Percentiles rank a stretch among this genome's conserved stretches.
Evolutionary conservation across 2,888 invertebrate species (phyloP).

Genomic region (Sinelater perroti): DNA sequence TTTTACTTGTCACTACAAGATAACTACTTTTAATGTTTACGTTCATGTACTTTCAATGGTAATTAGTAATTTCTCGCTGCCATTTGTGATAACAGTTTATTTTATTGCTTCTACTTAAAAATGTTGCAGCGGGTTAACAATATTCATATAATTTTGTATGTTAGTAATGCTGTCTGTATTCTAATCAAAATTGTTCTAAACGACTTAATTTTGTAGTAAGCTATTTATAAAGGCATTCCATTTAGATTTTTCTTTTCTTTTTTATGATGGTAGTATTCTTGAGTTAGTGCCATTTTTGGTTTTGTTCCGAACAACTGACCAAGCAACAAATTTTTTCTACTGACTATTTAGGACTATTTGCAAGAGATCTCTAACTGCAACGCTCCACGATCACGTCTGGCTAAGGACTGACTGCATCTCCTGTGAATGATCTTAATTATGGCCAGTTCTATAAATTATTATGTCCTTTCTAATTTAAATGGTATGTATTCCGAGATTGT

Average conservation of each 20-base stretch:
- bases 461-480: slow-evolving; percentile 8
- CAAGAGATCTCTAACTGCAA: not conserved
- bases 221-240: slow-evolving; percentile 37
- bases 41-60: slow-evolving; percentile 1
- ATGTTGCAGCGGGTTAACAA: slow-evolving; percentile 20
- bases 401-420: not conserved
- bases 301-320: slow-evolving; percentile 20
- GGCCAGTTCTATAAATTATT: slow-evolving; percentile 22
- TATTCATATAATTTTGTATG: slow-evolving; percentile 1
- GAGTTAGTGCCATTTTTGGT: slow-evolving; percentile 37
- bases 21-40: too few species aligned
- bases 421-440: slow-evolving; percentile 29
- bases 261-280: slow-evolving; percentile 30
- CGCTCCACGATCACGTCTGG: not conserved
- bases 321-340: slow-evolving; percentile 16
- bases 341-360: slow-evolving; percentile 24
- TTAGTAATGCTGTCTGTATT: slow-evolving; percentile 1
- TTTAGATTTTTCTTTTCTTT: slow-evolving; percentile 26
- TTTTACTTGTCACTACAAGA: too few species aligned
- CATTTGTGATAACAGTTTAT: slow-evolving; percentile 10
- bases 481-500: slow-evolving; percentile 19
- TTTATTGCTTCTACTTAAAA: slow-evolving; percentile 26
- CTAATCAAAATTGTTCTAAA: slow-evolving; percentile 5
- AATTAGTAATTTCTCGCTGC: slow-evolving; percentile 1
- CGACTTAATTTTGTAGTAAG: slow-evolving; percentile 23